Evolutionary conservation across 53 echinoderm and acorn worm species (phyloP).

Genomic region (Stichopus horrens): DNA sequence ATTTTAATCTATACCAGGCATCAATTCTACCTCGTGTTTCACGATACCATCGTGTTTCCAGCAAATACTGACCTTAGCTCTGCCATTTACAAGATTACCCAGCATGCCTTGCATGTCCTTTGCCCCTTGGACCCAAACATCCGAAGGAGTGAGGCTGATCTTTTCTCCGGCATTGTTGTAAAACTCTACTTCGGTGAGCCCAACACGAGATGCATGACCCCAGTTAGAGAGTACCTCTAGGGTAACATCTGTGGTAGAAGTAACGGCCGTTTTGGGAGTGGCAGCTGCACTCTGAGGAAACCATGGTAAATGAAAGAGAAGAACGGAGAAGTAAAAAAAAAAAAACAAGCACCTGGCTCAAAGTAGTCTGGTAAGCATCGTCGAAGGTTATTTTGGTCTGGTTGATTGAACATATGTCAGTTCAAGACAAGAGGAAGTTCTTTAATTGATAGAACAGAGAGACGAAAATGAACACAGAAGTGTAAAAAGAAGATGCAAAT

Average conservation of each 20-base stretch:
- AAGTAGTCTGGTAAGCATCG: too few relatives aligned
- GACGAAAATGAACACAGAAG: too few relatives aligned
- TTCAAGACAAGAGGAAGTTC: too few relatives aligned
- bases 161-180: conserved; percentile 66
- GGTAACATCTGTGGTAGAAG: conserved; percentile 43
- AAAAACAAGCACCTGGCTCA: too few relatives aligned
- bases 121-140: conserved; percentile 53
- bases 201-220: conserved; percentile 82
- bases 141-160: conserved; percentile 55
- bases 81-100: conserved; percentile 79
- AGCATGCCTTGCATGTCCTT: conserved; percentile 65
- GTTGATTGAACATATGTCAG: too few relatives aligned
- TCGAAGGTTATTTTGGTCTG: too few relatives aligned
- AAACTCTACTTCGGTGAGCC: conserved; percentile 93
- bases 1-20: not conserved
- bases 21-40: not conserved
- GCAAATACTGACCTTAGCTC: conserved; percentile 76
- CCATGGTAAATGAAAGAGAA: not conserved
- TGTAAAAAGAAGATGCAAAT: too few relatives aligned
- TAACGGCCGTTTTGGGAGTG: conserved; percentile 44
- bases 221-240: conserved; percentile 81
- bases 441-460: too few relatives aligned
- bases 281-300: conserved; percentile 63
- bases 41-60: not conserved
- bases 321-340: too few relatives aligned